Conservation (phyloP, 2,113 vertebrate species). For the Pontoporia blainvillei region DNA sequence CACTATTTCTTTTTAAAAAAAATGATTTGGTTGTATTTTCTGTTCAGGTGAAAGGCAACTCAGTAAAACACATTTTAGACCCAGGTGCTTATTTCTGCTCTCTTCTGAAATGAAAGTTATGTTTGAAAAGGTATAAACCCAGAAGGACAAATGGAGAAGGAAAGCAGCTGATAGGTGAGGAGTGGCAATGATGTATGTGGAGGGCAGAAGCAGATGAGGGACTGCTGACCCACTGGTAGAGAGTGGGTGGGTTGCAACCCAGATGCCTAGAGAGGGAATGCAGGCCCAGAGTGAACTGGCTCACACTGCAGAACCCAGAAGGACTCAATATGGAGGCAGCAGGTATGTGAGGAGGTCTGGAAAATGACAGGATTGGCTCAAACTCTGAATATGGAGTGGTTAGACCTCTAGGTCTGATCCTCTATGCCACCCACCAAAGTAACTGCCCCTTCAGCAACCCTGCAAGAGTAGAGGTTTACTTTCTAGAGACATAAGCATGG, state of each 20-base stretch:
- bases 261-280: not conserved
- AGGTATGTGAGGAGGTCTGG: not conserved
- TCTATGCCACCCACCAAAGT: not conserved
- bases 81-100: not conserved
- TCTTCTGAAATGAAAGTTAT: not conserved
- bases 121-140: not conserved
- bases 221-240: not conserved
- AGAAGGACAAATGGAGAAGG: not conserved
- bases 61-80: not conserved
- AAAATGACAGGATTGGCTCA: not conserved
- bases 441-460: not conserved
- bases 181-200: rapidly evolving
- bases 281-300: rapidly evolving
- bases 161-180: not conserved
- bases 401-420: not conserved
- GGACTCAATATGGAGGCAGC: not conserved
- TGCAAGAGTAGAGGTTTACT: not conserved
- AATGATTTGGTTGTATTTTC: not conserved
- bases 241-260: not conserved
- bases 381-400: not conserved
- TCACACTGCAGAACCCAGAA: not conserved
- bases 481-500: not conserved
- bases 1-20: not conserved
- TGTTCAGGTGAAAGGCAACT: not conserved
- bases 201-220: not conserved